A percentile compares a stretch with the other conserved stretches of the same genome.
These are phyloP conservation scores for Limanda limanda DNA, from an alignment of 2,113 vertebrate species.

Conservation along the genomic window DNA sequence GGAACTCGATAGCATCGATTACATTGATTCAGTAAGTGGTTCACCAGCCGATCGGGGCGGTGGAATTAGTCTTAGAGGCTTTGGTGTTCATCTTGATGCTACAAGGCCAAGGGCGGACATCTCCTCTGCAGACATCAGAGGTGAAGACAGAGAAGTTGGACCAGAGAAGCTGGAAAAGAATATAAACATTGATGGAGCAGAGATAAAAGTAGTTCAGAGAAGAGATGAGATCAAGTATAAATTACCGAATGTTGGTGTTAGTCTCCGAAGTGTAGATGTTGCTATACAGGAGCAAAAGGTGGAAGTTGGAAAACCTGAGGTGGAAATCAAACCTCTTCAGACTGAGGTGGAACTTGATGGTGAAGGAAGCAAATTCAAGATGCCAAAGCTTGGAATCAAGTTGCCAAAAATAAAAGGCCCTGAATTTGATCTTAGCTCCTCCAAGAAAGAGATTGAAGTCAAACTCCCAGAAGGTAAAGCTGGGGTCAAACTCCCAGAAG, in stretches of 20 bases:
- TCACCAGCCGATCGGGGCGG: slow-evolving; percentile 29
- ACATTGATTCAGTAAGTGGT: slow-evolving; percentile 50
- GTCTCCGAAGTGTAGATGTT: not conserved
- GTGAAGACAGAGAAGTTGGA: not conserved
- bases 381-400: slow-evolving; percentile 44
- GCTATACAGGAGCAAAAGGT: not conserved
- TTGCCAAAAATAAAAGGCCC: slow-evolving; percentile 21
- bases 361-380: slow-evolving; percentile 31
- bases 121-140: slow-evolving; percentile 7
- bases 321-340: slow-evolving; percentile 6
- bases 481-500: slow-evolving; percentile 36
- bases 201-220: not conserved
- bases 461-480: slow-evolving; percentile 12
- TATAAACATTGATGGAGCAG: slow-evolving; percentile 23
- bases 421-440: not conserved
- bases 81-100: slow-evolving; percentile 29
- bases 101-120: slow-evolving; percentile 1
- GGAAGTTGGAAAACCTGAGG: not conserved
- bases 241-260: not conserved
- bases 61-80: not conserved
- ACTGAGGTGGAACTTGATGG: not conserved
- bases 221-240: slow-evolving; percentile 10
- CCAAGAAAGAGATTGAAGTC: slow-evolving; percentile 22
- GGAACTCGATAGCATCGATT: slow-evolving; percentile 49
- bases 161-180: not conserved